Conservation (phyloP, 2,888 invertebrate species). For the Drosophila anomelani region DNA sequence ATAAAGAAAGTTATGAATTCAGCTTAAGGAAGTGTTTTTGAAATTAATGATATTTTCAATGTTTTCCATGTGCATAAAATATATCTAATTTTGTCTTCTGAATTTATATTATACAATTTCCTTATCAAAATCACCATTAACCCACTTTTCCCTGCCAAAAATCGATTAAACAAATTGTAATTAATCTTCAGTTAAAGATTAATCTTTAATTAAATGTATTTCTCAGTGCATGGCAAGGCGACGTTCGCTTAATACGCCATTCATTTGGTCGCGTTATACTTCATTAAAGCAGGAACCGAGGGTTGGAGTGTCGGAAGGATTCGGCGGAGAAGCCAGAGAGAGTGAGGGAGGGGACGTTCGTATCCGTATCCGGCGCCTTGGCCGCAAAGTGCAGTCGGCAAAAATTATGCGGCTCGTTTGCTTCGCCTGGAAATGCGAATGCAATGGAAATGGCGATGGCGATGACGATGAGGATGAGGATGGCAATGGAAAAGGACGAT, state of each 20-base stretch:
- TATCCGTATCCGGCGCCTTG: conserved; percentile 62
- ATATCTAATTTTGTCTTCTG: not conserved
- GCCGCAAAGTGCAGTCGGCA: conserved; percentile 76
- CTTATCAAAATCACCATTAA: too few relatives aligned
- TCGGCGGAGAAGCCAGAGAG: not conserved
- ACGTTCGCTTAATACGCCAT: conserved; percentile 80
- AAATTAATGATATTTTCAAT: not conserved
- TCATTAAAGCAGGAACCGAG: conserved; percentile 72
- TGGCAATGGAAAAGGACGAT: conserved; percentile 26
- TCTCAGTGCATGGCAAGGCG: conserved; percentile 56
- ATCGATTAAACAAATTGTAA: not conserved
- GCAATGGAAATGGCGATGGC: conserved; percentile 24
- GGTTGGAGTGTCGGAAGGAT: conserved; percentile 8
- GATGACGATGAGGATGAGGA: conserved; percentile 23
- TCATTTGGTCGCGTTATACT: conserved; percentile 77
- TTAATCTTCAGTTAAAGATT: not conserved
- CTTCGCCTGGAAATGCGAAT: conserved; percentile 57
- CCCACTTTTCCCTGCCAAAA: not conserved
- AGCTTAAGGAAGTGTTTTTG: too few relatives aligned
- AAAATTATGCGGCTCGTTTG: conserved; percentile 80
- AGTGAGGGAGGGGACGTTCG: conserved; percentile 31
- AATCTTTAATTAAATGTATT: conserved; percentile 14
- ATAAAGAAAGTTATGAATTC: too few relatives aligned
- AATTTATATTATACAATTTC: too few relatives aligned
- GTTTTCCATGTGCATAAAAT: not conserved